Evolutionary conservation across 2,113 vertebrate genomes (phyloP), one percentile per base, ranked within the genome.

Genomic region (Macquaria australasica): DNA sequence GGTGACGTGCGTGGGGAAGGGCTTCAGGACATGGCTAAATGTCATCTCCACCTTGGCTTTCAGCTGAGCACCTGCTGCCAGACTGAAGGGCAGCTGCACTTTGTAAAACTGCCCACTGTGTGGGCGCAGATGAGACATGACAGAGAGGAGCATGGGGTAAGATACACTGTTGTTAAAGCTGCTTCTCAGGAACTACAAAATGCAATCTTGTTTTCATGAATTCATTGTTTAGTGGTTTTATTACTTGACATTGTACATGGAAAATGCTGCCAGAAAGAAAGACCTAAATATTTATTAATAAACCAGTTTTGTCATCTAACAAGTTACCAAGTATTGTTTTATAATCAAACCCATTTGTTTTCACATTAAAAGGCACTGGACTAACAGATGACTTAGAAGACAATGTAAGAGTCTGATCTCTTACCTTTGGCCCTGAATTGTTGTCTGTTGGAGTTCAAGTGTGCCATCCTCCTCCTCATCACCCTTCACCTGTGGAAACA

Each of bases 1-100:
- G 8, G 97, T 98, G 92, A 99, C 98, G 70, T 99, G 97, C 21
- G 96, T 96, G 45, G 98, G 98, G 89, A 98, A 99, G 0, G 98
- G 98, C 85, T 95, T 96, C 81, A 99, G 96, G 75, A 98, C 96
- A 0, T 99, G 98, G 0, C 97, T 99, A 68, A 97, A 97, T 14
- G 97, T 96, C 6, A 96, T 97, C 89, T 99, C 98, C 70, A 99
- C 94, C 51, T 97, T 95, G 0, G 97, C 93, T 21, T 96, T 97
- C 79, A 97, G 87, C 92, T 97, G 98, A 90, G 93, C 93, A 5
- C 98, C 98, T 0, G 96, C 92, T 50, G 95, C 95, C 79, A 99
- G 92, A 59, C 95, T 95, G 55, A 96, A 96, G 0, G 96, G 95
- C 80, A 99, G 92, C 92, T 95, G 97, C 60, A 97, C 98, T 0